Evolutionary conservation across 2,797 vertebrate species (phyloP).

Genomic region (Astyanax mexicanus): DNA sequence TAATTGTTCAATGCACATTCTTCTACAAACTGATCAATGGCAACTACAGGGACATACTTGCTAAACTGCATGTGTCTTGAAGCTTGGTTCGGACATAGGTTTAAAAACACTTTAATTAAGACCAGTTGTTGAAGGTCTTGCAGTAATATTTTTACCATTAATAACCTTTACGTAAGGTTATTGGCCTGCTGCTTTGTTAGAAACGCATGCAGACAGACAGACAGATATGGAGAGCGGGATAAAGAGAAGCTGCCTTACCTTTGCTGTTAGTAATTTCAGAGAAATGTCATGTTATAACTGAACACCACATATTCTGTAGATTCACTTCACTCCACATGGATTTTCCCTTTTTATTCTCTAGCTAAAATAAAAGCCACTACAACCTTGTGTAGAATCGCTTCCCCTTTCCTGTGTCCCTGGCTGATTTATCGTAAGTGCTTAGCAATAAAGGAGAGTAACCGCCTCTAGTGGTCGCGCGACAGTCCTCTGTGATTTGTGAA

Average conservation of each 20-base stretch:
- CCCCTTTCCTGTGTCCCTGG: slow-evolving; percentile 26
- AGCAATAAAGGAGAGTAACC: slow-evolving; percentile 10
- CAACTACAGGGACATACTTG: no score
- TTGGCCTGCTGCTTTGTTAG: not conserved
- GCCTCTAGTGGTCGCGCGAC: not conserved
- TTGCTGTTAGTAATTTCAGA: not conserved
- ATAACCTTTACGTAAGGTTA: not conserved
- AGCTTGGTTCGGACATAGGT: no score
- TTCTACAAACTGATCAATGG: no score
- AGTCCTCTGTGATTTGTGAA: slow-evolving; percentile 9
- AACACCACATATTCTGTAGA: not conserved
- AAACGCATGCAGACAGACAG: not conserved
- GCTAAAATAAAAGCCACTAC: slow-evolving; percentile 23
- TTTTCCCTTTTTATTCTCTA: not conserved
- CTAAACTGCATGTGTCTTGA: no score
- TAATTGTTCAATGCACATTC: no score
- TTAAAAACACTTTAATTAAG: no score
- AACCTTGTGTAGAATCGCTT: slow-evolving; percentile 32
- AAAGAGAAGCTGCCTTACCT: not conserved
- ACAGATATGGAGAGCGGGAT: not conserved
- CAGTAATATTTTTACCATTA: not conserved
- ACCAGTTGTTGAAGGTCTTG: no score
- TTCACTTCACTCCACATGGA: not conserved
- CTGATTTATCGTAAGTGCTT: slow-evolving; percentile 43
- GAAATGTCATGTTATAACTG: not conserved